Evolutionary conservation across 1,140 invertebrate genomes (phyloP).

Genomic region (Meloidogyne exigua): DNA sequence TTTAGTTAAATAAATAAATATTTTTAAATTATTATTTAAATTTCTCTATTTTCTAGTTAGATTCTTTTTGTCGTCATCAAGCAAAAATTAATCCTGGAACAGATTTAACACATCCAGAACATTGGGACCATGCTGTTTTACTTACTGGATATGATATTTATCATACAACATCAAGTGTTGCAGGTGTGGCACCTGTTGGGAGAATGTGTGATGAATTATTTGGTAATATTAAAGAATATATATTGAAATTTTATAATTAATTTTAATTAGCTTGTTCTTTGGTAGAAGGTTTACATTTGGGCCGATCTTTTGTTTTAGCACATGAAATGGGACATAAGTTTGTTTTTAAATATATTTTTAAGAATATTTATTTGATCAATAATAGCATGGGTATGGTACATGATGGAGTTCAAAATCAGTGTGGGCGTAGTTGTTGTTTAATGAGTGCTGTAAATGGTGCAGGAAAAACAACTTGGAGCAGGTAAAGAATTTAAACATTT

Average conservation of each 20-base stretch:
- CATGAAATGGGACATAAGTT: constrained; percentile 64
- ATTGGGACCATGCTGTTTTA: constrained; percentile 69
- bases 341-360: neutral
- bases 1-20: constrained; percentile 36
- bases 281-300: constrained; percentile 61
- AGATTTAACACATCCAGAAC: constrained; percentile 59
- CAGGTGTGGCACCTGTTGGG: constrained; percentile 61
- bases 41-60: constrained; percentile 20
- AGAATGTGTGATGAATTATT: constrained; percentile 64
- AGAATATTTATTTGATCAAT: neutral
- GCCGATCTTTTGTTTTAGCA: constrained; percentile 60
- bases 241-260: neutral
- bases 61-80: constrained; percentile 62
- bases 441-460: constrained; percentile 64
- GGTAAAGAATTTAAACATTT: constrained; percentile 45
- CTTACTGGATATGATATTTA: constrained; percentile 66
- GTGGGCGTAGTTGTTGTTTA: constrained; percentile 57
- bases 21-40: neutral
- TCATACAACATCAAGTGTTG: constrained; percentile 60
- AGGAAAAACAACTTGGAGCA: constrained; percentile 63
- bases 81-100: constrained; percentile 62
- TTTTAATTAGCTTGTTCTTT: constrained; percentile 50
- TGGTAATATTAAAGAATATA: neutral
- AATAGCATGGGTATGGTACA: constrained; percentile 64
- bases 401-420: constrained; percentile 63